phyloP scores from a whole-genome alignment of 2,113 vertebrate species.

The Tringa solitaria region DNA sequence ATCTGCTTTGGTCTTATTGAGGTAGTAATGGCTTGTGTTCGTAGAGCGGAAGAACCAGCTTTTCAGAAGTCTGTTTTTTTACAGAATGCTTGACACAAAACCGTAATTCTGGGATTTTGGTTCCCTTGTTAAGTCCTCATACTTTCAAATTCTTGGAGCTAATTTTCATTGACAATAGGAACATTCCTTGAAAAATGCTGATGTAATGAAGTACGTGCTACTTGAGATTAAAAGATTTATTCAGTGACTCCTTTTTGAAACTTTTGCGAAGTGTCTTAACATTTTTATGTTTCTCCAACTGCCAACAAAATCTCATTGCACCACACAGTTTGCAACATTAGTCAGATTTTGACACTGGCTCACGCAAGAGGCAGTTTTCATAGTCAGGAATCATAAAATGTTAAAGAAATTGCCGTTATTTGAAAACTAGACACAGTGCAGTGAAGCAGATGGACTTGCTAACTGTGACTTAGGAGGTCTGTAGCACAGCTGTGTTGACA shows the following conservation, averaged over 20 bases:
- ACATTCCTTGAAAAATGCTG: slow-evolving; percentile 69
- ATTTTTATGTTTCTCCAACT: slow-evolving; percentile 58
- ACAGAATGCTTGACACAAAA: slow-evolving; percentile 14
- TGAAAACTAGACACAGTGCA: slow-evolving; percentile 25
- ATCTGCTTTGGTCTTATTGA: neutral
- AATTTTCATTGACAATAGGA: slow-evolving; percentile 65
- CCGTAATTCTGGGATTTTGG: slow-evolving; percentile 11
- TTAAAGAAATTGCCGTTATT: slow-evolving; percentile 55
- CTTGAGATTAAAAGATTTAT: slow-evolving; percentile 65
- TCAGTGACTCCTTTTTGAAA: slow-evolving; percentile 50
- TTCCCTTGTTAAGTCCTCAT: slow-evolving; percentile 28
- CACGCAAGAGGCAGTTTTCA: slow-evolving; percentile 59
- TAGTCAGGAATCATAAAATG: slow-evolving; percentile 51
- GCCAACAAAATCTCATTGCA: slow-evolving; percentile 65
- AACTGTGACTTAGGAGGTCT: slow-evolving; percentile 63
- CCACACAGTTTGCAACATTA: slow-evolving; percentile 67
- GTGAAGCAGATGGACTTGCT: slow-evolving; percentile 55
- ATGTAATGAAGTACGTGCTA: slow-evolving; percentile 66
- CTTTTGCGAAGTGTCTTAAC: slow-evolving; percentile 40
- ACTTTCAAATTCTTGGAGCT: slow-evolving; percentile 55
- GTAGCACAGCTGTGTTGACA: slow-evolving; percentile 67
- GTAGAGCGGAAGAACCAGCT: neutral
- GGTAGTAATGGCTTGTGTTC: neutral
- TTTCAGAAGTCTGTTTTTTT: slow-evolving; percentile 24
- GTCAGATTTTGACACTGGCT: slow-evolving; percentile 64